Evolutionary conservation across 2,113 vertebrate species (phyloP).

Genomic region (Meleagris gallopavo): DNA sequence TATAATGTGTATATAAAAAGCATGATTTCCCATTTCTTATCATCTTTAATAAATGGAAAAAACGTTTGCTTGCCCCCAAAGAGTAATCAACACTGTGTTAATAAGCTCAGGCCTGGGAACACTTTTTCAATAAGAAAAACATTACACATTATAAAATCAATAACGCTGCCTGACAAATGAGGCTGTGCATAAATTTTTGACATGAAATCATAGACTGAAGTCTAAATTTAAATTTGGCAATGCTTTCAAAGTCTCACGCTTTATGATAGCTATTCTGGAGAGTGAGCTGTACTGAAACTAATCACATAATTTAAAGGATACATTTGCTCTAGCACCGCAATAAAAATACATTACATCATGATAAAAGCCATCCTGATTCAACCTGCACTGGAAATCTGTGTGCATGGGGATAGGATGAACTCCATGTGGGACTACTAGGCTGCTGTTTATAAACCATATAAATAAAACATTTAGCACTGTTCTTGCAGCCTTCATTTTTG

Average conservation of each 20-base stretch:
- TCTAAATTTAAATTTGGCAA: constrained; percentile 71
- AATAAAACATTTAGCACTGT: constrained; percentile 61
- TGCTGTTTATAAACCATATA: constrained; percentile 54
- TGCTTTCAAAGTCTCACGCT: constrained; percentile 51
- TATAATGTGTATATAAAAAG: constrained; percentile 31
- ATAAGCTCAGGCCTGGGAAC: constrained; percentile 68
- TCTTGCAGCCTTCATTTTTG: constrained; percentile 13
- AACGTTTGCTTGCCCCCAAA: constrained; percentile 53
- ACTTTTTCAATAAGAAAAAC: constrained; percentile 71
- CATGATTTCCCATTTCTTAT: constrained; percentile 59
- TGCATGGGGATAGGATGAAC: constrained; percentile 6
- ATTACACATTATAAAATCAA: constrained; percentile 76
- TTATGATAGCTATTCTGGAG: constrained; percentile 62
- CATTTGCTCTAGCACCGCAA: constrained; percentile 41
- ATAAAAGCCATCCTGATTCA: constrained; percentile 59
- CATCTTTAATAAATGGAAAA: constrained; percentile 68
- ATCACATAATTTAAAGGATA: constrained; percentile 70
- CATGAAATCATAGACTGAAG: constrained; percentile 54
- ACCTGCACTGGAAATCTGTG: constrained; percentile 45
- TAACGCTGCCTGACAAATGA: constrained; percentile 72
- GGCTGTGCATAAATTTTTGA: constrained; percentile 66
- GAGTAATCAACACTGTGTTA: constrained; percentile 73
- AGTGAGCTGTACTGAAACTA: constrained; percentile 56
- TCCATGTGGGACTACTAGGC: not conserved
- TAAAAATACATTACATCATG: constrained; percentile 58